A percentile compares a stretch with the other conserved stretches of the same genome.
phyloP scores from a whole-genome alignment of 2,113 vertebrate species.

The Gasterosteus aculeatus region DNA sequence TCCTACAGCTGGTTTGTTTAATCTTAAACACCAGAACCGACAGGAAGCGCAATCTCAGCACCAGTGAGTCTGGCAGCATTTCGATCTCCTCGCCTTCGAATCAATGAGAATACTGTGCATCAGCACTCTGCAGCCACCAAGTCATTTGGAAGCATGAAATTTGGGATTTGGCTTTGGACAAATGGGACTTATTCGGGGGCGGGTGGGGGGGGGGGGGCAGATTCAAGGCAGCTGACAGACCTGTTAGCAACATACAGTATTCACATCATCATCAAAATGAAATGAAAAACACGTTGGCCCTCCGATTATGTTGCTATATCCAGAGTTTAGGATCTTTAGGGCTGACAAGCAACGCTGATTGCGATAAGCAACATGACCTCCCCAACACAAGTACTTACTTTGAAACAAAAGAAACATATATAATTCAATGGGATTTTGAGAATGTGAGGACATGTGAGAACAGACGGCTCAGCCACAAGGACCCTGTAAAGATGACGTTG shows the following conservation, averaged over 20 bases:
- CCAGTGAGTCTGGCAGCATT: conserved; percentile 60
- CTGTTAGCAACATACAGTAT: conserved; percentile 42
- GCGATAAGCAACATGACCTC: background rate
- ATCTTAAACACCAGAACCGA: conserved; percentile 48
- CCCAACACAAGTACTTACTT: background rate
- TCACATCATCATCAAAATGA: conserved; percentile 16
- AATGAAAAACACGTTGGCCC: background rate
- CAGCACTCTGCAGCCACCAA: conserved; percentile 64
- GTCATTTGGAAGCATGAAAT: conserved; percentile 67
- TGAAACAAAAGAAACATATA: background rate
- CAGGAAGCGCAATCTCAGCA: conserved; percentile 42
- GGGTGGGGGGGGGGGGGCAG: background rate
- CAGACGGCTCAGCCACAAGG: background rate
- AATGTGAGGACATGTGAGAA: no score
- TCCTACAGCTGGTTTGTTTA: conserved; percentile 44
- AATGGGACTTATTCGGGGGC: conserved; percentile 32
- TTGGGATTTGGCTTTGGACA: conserved; percentile 60
- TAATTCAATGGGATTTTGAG: background rate
- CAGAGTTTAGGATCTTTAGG: background rate
- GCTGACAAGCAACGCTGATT: background rate
- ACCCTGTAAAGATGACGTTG: background rate
- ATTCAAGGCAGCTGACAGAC: conserved; percentile 29
- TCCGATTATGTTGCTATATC: background rate
- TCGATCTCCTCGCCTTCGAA: conserved; percentile 61
- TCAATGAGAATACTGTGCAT: conserved; percentile 63